Conservation (phyloP, 2,888 invertebrate genomes). For the Onthophagus sagittarius region DNA sequence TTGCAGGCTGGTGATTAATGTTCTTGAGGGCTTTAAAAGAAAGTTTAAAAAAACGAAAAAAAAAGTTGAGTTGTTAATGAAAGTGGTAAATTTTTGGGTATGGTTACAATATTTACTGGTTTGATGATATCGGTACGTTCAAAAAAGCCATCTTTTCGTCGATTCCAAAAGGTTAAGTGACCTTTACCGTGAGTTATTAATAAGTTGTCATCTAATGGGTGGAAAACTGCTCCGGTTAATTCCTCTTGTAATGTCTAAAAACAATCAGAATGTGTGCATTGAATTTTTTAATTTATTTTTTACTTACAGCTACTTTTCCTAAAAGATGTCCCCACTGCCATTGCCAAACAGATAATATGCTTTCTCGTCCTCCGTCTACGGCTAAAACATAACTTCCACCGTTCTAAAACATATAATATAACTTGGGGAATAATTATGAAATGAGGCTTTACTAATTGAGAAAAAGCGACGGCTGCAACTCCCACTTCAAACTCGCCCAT, state of each 20-base stretch:
- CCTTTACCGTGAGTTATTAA: constrained; percentile 89
- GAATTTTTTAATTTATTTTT: neutral
- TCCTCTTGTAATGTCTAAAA: constrained; percentile 83
- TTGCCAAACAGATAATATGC: constrained; percentile 90
- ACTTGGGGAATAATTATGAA: neutral
- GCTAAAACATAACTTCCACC: constrained; percentile 87
- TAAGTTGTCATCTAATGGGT: constrained; percentile 86
- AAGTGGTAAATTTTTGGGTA: neutral
- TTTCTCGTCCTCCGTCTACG: constrained; percentile 84
- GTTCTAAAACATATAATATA: constrained; percentile 56
- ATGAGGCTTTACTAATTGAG: constrained; percentile 64
- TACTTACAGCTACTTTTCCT: constrained; percentile 86
- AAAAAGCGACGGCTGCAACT: constrained; percentile 85
- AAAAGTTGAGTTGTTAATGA: neutral
- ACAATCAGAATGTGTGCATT: neutral
- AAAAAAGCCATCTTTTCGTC: constrained; percentile 86
- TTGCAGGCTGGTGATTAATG: constrained; percentile 80
- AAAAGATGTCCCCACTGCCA: constrained; percentile 93
- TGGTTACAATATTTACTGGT: constrained; percentile 54
- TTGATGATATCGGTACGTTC: constrained; percentile 86
- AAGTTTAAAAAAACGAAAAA: no score
- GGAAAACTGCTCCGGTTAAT: constrained; percentile 83
- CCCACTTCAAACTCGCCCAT: constrained; percentile 87
- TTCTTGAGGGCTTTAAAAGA: constrained; percentile 65
- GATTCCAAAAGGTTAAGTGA: constrained; percentile 89